Base-by-base conservation (phyloP, 64 coral and sea anemone genomes). In the Montipora efflorescens region DNA sequence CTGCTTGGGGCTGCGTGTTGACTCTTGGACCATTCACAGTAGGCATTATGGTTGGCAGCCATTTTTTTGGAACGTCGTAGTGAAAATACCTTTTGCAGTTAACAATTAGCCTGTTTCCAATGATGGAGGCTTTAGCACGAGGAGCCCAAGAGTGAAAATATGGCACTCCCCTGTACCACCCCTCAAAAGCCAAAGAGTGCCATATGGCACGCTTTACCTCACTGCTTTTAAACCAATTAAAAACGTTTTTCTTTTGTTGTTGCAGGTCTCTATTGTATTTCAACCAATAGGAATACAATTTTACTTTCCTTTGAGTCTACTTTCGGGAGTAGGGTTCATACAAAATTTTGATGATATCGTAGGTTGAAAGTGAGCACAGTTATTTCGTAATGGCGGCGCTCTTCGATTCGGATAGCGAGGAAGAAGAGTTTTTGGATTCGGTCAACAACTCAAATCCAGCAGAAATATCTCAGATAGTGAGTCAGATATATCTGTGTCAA, bases 401-500 rank as follows among this genome's bases (percentile, higher is more conserved):
- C 15, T 80, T 90, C 47, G 5, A 90, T 8, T 72, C 89, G 5
- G 77, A 81, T 80, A 51, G 55, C 48, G 51, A 76, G 11, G 48
- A 88, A 47, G 87, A 76, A 88, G 87, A 88, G 47, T 88, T 88
- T 51, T 59, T 76, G 7, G 77, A 36, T 81, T 90, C 25, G 12
- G 18, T 90, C 5, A 23, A 50, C 44, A 77, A 49, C 49, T 2
- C 5, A 53, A 64, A 90, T 80, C 61, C 11, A 44, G 28, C 20
- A 80, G 59, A 90, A 90, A 90, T 80, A 5, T 52, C 21, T 55
- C 76, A 8, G 89, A 90, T 45, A 69, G 19, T 51, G 76, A 90
- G 43, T 90, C 89, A 50, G 76, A 81, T 28, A 80, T 80, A 80
- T 80, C 45, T 80, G 89, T 90, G 1, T 90, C 89, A 79, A 79